Conservation (phyloP, 2,797 vertebrate genomes). For the Sebastes matsubarae region DNA sequence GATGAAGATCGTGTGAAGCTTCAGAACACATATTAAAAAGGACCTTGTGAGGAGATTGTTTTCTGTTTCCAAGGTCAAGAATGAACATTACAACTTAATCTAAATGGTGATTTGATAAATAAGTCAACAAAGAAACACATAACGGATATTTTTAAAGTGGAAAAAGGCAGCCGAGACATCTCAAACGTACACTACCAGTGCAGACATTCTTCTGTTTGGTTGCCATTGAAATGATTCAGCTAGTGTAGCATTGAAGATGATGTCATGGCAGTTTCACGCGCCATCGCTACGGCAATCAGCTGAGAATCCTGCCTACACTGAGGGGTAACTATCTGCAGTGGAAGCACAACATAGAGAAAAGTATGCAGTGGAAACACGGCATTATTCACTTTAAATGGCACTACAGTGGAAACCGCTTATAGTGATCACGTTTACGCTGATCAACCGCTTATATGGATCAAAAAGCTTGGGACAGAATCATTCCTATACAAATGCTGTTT, state of each 20-base stretch:
- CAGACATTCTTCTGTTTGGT: too few species aligned
- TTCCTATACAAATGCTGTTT: too few species aligned
- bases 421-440: too few species aligned
- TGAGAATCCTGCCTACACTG: too few species aligned
- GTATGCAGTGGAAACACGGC: not conserved
- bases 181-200: not conserved
- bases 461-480: too few species aligned
- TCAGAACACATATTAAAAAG: not conserved
- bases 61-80: not conserved
- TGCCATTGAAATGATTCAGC: too few species aligned
- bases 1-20: not conserved
- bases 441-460: too few species aligned
- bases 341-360: too few species aligned
- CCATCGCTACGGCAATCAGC: too few species aligned
- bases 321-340: too few species aligned
- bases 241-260: too few species aligned
- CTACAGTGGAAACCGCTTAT: not conserved
- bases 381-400: not conserved
- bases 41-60: not conserved
- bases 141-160: not conserved
- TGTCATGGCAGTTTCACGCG: too few species aligned
- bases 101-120: not conserved
- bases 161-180: not conserved
- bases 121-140: not conserved
- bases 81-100: not conserved